Evolutionary conservation across 2,797 vertebrate genomes (phyloP).

Genomic region (Hypotaenidia philippensis): DNA sequence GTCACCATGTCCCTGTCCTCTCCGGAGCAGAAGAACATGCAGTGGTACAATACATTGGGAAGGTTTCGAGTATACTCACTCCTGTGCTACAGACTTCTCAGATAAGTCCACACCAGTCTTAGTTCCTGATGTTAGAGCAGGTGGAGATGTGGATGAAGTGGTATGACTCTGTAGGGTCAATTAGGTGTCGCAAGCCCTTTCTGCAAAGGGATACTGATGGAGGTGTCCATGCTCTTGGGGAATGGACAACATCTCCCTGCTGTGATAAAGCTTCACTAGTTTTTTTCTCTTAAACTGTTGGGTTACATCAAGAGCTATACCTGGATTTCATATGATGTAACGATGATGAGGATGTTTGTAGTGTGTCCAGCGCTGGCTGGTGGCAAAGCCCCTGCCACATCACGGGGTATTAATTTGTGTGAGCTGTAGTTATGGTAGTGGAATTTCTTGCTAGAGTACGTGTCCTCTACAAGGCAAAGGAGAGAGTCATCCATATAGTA

Average conservation of each 20-base stretch:
- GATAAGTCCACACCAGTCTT: rapidly evolving
- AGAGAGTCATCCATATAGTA: not conserved
- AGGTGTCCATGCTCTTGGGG: rapidly evolving
- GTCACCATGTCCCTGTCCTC: not conserved
- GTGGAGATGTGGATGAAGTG: not conserved
- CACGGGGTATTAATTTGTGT: rapidly evolving
- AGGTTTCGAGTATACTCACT: not conserved
- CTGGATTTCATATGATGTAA: not conserved
- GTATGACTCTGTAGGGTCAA: not conserved
- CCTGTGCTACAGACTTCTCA: not conserved
- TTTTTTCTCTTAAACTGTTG: not conserved
- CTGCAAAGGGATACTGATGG: not conserved
- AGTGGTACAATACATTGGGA: rapidly evolving
- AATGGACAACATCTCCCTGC: not conserved
- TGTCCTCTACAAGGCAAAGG: not conserved
- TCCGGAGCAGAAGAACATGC: not conserved
- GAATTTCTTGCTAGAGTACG: not conserved
- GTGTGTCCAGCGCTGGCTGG: not conserved
- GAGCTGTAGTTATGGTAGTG: not conserved
- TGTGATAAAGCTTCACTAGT: rapidly evolving
- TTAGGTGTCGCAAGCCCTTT: not conserved
- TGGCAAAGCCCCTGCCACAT: not conserved
- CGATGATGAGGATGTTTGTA: not conserved
- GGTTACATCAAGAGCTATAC: not conserved
- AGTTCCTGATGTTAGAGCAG: not conserved